A percentile compares a stretch with the other conserved stretches of the same genome.
Evolutionary conservation across 2,113 vertebrate species (phyloP).

Genomic region (Petroica traversi): DNA sequence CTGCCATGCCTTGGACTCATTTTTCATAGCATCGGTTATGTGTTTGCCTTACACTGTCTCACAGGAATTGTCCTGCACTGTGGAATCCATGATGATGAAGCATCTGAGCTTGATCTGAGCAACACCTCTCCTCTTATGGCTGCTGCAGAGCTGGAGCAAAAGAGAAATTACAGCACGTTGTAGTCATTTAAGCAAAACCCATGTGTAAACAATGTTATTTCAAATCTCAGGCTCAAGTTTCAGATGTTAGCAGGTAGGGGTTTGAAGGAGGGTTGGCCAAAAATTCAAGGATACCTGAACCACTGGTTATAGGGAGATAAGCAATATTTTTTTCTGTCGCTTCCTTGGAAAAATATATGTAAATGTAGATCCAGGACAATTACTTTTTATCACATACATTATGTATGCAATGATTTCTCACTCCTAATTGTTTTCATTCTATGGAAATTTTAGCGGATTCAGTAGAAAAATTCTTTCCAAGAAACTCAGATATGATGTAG

Average conservation of each 20-base stretch:
- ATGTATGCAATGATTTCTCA: neutral
- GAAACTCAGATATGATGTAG: neutral
- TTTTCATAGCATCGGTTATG: neutral
- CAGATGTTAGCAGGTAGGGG: neutral
- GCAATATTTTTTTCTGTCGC: neutral
- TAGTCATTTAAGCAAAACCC: neutral
- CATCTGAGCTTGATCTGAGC: neutral
- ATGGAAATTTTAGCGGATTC: neutral
- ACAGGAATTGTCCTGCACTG: neutral
- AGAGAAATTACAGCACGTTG: accelerated
- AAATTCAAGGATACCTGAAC: neutral
- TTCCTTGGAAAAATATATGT: neutral
- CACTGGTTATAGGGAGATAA: neutral
- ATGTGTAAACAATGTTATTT: neutral
- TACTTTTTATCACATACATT: neutral
- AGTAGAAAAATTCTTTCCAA: neutral
- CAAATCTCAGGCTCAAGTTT: neutral
- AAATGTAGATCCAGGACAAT: neutral
- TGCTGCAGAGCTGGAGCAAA: neutral
- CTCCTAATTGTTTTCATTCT: neutral
- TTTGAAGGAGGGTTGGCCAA: neutral
- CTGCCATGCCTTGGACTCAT: neutral
- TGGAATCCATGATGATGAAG: accelerated
- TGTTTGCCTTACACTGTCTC: neutral
- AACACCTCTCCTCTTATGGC: neutral